Percentiles rank a stretch among this genome's conserved stretches.
Evolutionary conservation across 2,113 vertebrate species (phyloP).

Genomic region (Grallaria varia): DNA sequence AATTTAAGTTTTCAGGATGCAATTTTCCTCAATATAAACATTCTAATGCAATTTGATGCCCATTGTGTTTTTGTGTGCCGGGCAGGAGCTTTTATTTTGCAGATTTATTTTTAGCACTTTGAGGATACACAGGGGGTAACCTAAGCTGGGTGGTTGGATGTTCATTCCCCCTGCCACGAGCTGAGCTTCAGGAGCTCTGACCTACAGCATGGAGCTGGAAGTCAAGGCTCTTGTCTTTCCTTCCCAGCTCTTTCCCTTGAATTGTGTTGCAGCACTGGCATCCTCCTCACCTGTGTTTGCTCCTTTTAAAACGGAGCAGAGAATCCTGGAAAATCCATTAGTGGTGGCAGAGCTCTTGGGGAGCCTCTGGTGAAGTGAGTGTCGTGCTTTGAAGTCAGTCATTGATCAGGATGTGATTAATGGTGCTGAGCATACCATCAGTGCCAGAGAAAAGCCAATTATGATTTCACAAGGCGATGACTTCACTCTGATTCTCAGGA

Average conservation of each 20-base stretch:
- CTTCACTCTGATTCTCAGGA: not conserved
- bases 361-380: not conserved
- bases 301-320: not conserved
- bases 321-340: not conserved
- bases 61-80: slow-evolving; percentile 76
- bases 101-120: slow-evolving; percentile 76
- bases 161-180: not conserved
- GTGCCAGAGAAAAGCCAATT: not conserved
- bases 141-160: not conserved
- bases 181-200: not conserved
- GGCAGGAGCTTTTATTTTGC: slow-evolving; percentile 78
- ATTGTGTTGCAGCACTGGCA: accelerated
- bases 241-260: not conserved
- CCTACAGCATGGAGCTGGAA: accelerated
- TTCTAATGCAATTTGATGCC: slow-evolving; percentile 92
- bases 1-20: slow-evolving; percentile 92
- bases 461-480: not conserved
- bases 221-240: not conserved
- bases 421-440: not conserved
- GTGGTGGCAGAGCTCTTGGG: not conserved
- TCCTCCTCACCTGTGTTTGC: not conserved
- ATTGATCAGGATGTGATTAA: slow-evolving; percentile 1
- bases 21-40: slow-evolving; percentile 92
- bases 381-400: not conserved
- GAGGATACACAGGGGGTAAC: not conserved